Evolutionary conservation across 1,140 invertebrate genomes (phyloP).

Genomic region (Heliconius hewitsoni): DNA sequence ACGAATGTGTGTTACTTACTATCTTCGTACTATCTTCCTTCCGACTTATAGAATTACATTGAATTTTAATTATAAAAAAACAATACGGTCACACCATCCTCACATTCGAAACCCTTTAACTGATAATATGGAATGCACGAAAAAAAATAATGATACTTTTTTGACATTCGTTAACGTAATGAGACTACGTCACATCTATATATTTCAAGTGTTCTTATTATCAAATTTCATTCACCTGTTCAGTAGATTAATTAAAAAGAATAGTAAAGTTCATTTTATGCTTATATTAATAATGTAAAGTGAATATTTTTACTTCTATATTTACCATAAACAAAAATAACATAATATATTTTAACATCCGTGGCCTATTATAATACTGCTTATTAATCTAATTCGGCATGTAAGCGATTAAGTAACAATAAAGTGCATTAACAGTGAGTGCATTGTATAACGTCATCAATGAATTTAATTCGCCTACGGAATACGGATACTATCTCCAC

Average conservation of each 20-base stretch:
- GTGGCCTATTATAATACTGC: neutral
- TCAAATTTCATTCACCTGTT: neutral
- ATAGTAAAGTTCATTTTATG: neutral
- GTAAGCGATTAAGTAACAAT: slow-evolving; percentile 48
- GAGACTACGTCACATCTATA: no score
- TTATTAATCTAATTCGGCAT: slow-evolving; percentile 38
- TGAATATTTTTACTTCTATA: neutral
- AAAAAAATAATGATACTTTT: neutral
- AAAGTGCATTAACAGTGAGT: slow-evolving; percentile 32
- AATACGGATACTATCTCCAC: slow-evolving; percentile 56
- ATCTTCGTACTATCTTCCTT: no score
- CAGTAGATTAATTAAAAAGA: neutral
- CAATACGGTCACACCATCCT: neutral
- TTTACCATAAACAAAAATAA: neutral
- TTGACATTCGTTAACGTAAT: no score
- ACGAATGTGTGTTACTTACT: no score
- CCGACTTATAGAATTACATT: neutral
- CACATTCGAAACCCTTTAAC: neutral
- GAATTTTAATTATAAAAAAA: neutral
- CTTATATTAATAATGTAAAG: no score
- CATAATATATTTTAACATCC: neutral
- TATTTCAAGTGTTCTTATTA: neutral
- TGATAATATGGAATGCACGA: neutral
- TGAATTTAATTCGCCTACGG: slow-evolving; percentile 54
- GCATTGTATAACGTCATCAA: slow-evolving; percentile 61